A percentile compares a stretch with the other conserved stretches of the same genome.
These are phyloP conservation scores for Beroe ovata DNA, from an alignment of 37 sponge, comb jelly and placozoan species.

Conservation along the genomic window DNA sequence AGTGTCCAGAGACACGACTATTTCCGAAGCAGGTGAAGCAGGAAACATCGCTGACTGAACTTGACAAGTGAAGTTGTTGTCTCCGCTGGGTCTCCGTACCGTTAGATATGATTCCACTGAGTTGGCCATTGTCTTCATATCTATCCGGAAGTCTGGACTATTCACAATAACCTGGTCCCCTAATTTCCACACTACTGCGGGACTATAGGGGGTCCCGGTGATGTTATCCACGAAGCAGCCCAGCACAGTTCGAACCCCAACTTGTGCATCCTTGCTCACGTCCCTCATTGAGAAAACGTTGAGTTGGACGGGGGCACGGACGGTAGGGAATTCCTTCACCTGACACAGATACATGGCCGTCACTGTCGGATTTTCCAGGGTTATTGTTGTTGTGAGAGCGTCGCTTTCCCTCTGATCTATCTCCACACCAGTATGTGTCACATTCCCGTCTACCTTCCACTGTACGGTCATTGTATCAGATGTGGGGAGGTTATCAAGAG, in stretches of 20 bases:
- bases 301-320: not conserved
- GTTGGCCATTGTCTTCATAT: not conserved
- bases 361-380: not conserved
- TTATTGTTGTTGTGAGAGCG: not conserved
- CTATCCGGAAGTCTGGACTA: not conserved
- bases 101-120: not conserved
- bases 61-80: constrained; percentile 4
- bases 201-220: not conserved
- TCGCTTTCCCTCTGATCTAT: not conserved
- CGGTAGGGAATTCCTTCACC: not conserved
- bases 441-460: not conserved
- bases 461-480: not conserved
- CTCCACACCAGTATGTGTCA: not conserved
- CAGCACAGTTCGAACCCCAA: not conserved
- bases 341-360: not conserved
- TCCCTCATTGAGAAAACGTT: constrained; percentile 3
- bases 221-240: constrained; percentile 12
- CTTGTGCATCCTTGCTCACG: constrained; percentile 1
- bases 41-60: not conserved
- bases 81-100: not conserved
- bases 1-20: not conserved
- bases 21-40: not conserved
- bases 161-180: not conserved
- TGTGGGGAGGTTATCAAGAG: not conserved
- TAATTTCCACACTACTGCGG: not conserved